Percentiles rank a stretch among this genome's conserved stretches.
Evolutionary conservation across 2,888 invertebrate species (phyloP).

Genomic region (Suillia variegata): DNA sequence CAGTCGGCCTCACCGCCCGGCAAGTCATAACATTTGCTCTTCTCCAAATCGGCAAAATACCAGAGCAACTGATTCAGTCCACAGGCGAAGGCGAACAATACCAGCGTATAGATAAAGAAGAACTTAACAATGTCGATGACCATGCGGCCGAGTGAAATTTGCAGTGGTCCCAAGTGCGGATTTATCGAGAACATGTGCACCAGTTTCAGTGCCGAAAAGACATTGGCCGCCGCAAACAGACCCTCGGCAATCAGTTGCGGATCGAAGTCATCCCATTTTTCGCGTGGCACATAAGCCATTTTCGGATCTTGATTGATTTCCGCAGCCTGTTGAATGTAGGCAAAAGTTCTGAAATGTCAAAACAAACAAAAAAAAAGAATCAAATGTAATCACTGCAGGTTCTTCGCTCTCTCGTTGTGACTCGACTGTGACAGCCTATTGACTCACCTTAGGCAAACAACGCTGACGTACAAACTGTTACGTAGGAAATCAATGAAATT

Average conservation of each 20-base stretch:
- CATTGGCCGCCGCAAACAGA: conserved; percentile 92
- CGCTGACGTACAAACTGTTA: conserved; percentile 82
- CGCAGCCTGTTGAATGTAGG: conserved; percentile 75
- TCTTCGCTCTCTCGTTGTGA: neutral
- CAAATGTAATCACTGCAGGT: no score
- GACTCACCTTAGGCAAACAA: conserved; percentile 70
- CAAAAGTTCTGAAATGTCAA: conserved; percentile 66
- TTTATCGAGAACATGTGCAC: conserved; percentile 93
- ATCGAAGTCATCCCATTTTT: conserved; percentile 91
- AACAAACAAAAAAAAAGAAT: neutral
- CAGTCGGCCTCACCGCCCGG: conserved; percentile 77
- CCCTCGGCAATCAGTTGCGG: conserved; percentile 92
- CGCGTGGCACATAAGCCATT: conserved; percentile 78
- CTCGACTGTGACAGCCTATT: no score
- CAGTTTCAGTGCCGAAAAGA: conserved; percentile 89
- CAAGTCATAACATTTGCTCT: conserved; percentile 73
- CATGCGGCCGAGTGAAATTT: conserved; percentile 89
- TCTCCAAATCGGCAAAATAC: conserved; percentile 89
- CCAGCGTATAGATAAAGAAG: conserved; percentile 86
- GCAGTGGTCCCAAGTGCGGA: conserved; percentile 89
- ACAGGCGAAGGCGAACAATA: conserved; percentile 90
- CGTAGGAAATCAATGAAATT: conserved; percentile 95
- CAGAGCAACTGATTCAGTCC: conserved; percentile 91
- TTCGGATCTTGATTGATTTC: conserved; percentile 73
- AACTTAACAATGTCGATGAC: conserved; percentile 91